These are phyloP conservation scores for Halocynthia roretzi DNA, from an alignment of 23 tunicate species.

Conservation along the genomic window DNA sequence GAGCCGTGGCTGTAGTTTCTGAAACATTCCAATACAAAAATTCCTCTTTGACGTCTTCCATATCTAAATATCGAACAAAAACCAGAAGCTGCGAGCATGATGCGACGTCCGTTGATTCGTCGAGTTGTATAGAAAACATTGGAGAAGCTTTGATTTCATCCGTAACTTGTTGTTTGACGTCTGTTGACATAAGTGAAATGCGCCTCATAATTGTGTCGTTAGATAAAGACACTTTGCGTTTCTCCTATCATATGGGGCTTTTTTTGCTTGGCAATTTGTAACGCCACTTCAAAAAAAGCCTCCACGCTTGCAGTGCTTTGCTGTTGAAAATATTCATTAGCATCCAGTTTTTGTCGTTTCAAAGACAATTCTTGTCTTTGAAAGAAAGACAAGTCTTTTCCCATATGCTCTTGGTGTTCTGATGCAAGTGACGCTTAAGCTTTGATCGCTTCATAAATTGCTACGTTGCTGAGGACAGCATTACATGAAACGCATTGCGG, in stretches of 20 bases:
- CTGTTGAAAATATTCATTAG: constrained; percentile 22
- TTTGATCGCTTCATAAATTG: constrained; percentile 58
- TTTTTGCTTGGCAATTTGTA: constrained; percentile 51
- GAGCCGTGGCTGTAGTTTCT: constrained; percentile 34
- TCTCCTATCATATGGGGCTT: constrained; percentile 38
- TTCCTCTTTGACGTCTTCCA: constrained; percentile 39
- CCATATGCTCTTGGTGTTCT: constrained; percentile 5
- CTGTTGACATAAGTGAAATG: constrained; percentile 41
- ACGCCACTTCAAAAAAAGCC: constrained; percentile 53
- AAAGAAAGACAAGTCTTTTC: constrained; percentile 28
- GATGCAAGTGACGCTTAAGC: constrained; percentile 27
- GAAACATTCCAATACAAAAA: constrained; percentile 37
- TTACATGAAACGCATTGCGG: constrained; percentile 68
- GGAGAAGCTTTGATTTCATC: constrained; percentile 51
- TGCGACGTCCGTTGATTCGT: constrained; percentile 56
- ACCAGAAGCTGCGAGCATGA: constrained; percentile 67
- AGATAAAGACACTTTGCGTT: constrained; percentile 42
- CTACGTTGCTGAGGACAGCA: constrained; percentile 44
- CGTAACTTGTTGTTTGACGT: constrained; percentile 46
- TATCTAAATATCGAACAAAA: constrained; percentile 49
- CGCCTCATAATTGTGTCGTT: constrained; percentile 50
- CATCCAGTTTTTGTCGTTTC: constrained; percentile 64
- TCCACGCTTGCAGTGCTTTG: constrained; percentile 31
- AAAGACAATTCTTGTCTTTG: constrained; percentile 37
- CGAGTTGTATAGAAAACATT: constrained; percentile 57